Conservation (phyloP, 1,140 invertebrate species). For the Drosophila aff. region DNA sequence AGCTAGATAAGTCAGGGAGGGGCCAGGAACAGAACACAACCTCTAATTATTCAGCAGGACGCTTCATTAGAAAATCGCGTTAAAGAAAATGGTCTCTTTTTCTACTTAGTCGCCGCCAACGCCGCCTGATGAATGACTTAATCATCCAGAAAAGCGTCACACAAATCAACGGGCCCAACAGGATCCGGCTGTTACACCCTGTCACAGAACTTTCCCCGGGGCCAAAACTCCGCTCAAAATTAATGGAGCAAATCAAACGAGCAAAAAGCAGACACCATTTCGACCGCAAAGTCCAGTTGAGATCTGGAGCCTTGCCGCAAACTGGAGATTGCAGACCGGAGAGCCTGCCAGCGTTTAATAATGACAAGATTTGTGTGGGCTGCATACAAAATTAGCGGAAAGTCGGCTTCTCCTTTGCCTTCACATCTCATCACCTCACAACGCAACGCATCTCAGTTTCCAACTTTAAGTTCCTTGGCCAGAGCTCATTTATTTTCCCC, state of each 20-base stretch:
- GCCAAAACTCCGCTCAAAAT: conserved; percentile 63
- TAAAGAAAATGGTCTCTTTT: conserved; percentile 21
- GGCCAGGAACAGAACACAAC: conserved; percentile 7
- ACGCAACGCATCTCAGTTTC: conserved; percentile 13
- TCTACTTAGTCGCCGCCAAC: background rate
- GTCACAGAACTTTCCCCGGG: conserved; percentile 62
- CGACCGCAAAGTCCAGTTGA: conserved; percentile 26
- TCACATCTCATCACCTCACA: conserved; percentile 14
- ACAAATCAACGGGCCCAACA: conserved; percentile 71
- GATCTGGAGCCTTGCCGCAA: background rate
- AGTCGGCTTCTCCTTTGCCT: conserved; percentile 14
- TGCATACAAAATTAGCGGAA: conserved; percentile 72
- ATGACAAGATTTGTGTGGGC: conserved; percentile 77
- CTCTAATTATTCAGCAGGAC: conserved; percentile 72
- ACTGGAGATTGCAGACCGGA: conserved; percentile 5
- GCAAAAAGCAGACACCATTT: conserved; percentile 53
- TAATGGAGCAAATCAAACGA: conserved; percentile 77
- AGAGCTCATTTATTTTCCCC: conserved; percentile 70
- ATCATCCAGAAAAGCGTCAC: conserved; percentile 77
- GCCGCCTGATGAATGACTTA: conserved; percentile 75
- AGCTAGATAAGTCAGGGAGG: conserved; percentile 5
- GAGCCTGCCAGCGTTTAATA: conserved; percentile 60
- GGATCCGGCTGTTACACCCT: conserved; percentile 31
- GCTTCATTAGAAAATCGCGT: conserved; percentile 62
- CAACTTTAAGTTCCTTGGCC: conserved; percentile 41